These are phyloP conservation scores for Excalfactoria chinensis DNA, from an alignment of 2,113 vertebrate genomes.

Conservation along the genomic window DNA sequence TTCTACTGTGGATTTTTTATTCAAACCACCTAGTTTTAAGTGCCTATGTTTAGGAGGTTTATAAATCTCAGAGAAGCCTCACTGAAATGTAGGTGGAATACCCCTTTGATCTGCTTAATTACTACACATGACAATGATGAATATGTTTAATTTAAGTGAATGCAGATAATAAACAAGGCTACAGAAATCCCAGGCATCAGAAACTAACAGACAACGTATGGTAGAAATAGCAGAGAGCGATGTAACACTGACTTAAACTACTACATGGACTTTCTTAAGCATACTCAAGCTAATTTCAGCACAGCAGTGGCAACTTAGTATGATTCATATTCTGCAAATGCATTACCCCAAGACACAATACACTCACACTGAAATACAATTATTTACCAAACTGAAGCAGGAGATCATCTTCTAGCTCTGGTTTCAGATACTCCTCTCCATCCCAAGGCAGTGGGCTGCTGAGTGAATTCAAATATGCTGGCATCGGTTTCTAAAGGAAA, in stretches of 20 bases:
- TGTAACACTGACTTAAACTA: background rate
- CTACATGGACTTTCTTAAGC: rapidly evolving
- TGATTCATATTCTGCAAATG: background rate
- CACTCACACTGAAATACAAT: background rate
- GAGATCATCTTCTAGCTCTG: constrained; percentile 87
- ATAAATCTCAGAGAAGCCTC: background rate
- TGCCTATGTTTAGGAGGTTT: background rate
- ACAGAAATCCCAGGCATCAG: background rate
- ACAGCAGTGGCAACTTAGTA: rapidly evolving
- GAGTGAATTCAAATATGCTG: constrained; percentile 76
- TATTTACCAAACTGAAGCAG: constrained; percentile 91
- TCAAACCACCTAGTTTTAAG: background rate
- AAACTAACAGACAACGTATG: rapidly evolving
- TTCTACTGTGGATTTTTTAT: background rate
- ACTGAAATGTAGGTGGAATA: background rate
- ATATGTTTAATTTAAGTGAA: background rate
- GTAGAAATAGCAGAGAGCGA: background rate
- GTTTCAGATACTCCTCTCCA: constrained; percentile 89
- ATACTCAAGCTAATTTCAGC: rapidly evolving
- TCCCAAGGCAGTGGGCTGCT: constrained; percentile 86
- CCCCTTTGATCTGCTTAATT: background rate
- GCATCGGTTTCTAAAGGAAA: constrained; percentile 83
- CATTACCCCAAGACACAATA: background rate
- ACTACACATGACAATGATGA: background rate
- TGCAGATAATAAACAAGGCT: background rate